These are phyloP conservation scores for Geophilus truncorum DNA, from an alignment of 2,888 invertebrate genomes.

Conservation along the genomic window DNA sequence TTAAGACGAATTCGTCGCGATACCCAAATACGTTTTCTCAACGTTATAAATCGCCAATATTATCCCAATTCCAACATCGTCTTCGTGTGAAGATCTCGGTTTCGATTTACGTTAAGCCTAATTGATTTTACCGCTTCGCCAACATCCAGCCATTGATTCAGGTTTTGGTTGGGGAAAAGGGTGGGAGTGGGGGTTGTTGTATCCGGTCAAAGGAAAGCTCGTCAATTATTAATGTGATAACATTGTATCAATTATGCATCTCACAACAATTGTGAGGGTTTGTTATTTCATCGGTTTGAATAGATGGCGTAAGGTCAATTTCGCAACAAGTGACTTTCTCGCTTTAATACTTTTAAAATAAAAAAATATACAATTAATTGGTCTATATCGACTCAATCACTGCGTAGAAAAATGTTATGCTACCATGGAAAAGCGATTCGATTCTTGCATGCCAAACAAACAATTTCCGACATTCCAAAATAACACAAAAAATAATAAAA, in stretches of 20 bases:
- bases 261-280: background rate
- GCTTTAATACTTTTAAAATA: background rate
- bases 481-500: background rate
- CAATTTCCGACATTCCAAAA: background rate
- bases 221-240: constrained; percentile 15
- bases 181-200: background rate
- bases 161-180: background rate
- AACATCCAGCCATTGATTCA: background rate
- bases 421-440: background rate
- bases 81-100: constrained; percentile 17
- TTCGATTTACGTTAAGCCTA: constrained; percentile 5
- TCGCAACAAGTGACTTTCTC: background rate
- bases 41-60: no score
- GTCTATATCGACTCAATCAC: no score
- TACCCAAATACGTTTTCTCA: no score
- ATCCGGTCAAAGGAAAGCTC: constrained; percentile 1
- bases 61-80: no score
- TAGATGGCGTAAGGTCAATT: background rate
- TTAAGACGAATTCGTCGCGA: no score
- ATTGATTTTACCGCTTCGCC: background rate
- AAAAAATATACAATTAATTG: background rate
- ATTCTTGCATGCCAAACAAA: no score
- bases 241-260: constrained; percentile 23
- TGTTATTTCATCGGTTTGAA: background rate
- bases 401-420: no score